These are phyloP conservation scores for Trachelus tabidus DNA, from an alignment of 2,888 invertebrate species.

Conservation along the genomic window DNA sequence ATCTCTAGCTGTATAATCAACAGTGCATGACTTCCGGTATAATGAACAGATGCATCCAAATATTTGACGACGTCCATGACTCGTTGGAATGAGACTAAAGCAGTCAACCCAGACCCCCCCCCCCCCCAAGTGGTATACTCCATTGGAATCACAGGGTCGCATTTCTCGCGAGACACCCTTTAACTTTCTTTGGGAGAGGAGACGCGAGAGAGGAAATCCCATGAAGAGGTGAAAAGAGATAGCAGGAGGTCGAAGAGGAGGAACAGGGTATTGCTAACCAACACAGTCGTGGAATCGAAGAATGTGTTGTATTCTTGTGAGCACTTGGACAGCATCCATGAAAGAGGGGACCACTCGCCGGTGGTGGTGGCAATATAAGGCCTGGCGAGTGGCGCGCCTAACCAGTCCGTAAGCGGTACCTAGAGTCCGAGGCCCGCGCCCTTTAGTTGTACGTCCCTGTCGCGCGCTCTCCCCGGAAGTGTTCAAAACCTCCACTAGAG, in stretches of 20 bases:
- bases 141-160: slow-evolving; percentile 14
- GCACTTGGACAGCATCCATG: slow-evolving; percentile 18
- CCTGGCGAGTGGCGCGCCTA: slow-evolving; percentile 53
- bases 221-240: neutral
- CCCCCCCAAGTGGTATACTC: neutral
- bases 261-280: slow-evolving; percentile 3
- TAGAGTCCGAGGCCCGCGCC: slow-evolving; percentile 24
- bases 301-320: slow-evolving; percentile 10
- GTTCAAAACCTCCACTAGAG: slow-evolving; percentile 9
- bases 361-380: slow-evolving; percentile 65
- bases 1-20: neutral
- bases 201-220: neutral
- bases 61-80: neutral
- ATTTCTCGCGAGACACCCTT: slow-evolving; percentile 11
- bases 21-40: neutral
- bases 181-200: slow-evolving; percentile 16
- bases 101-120: neutral
- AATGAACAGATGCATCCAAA: neutral
- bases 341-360: slow-evolving; percentile 37
- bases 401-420: slow-evolving; percentile 62
- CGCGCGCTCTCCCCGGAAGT: slow-evolving; percentile 21
- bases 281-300: slow-evolving; percentile 3
- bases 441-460: slow-evolving; percentile 11
- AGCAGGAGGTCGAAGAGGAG: neutral
- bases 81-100: neutral